These are phyloP conservation scores for Cylindroiulus punctatus DNA, from an alignment of 2,888 invertebrate genomes.

Conservation along the genomic window DNA sequence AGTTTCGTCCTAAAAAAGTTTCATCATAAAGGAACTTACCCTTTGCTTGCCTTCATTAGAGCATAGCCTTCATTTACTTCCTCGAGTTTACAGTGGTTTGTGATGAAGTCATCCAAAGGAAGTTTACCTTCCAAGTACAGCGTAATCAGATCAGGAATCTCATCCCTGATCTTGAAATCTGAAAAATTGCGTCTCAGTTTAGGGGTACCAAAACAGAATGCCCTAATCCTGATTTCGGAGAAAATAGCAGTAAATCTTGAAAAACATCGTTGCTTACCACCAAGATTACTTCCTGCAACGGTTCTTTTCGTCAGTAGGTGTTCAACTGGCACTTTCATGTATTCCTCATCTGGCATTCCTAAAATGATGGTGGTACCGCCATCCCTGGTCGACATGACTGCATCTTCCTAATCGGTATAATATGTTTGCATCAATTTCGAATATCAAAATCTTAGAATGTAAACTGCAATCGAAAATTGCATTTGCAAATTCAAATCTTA, in stretches of 20 bases:
- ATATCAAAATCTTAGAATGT: background rate
- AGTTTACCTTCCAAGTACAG: background rate
- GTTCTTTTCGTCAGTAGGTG: background rate
- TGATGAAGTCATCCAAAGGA: slow-evolving; percentile 28
- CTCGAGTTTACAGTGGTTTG: background rate
- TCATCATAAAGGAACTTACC: background rate
- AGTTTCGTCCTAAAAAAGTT: too few relatives aligned
- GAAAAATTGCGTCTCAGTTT: too few relatives aligned
- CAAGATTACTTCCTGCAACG: background rate
- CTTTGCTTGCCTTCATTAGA: background rate
- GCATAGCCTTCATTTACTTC: slow-evolving; percentile 2
- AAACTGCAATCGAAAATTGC: background rate
- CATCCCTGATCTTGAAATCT: slow-evolving; percentile 33
- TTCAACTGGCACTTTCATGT: background rate
- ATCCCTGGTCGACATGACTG: background rate
- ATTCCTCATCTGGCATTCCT: slow-evolving; percentile 46
- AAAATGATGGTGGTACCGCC: background rate
- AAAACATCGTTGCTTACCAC: too few relatives aligned
- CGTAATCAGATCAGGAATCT: background rate
- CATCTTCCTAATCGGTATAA: background rate
- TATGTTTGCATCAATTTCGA: too few relatives aligned
- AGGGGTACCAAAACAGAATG: too few relatives aligned
- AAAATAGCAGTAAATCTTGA: too few relatives aligned
- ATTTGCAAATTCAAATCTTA: background rate
- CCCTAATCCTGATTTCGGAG: too few relatives aligned